phyloP scores from a whole-genome alignment of 2,888 invertebrate genomes.

The Tachystola acroxantha region DNA sequence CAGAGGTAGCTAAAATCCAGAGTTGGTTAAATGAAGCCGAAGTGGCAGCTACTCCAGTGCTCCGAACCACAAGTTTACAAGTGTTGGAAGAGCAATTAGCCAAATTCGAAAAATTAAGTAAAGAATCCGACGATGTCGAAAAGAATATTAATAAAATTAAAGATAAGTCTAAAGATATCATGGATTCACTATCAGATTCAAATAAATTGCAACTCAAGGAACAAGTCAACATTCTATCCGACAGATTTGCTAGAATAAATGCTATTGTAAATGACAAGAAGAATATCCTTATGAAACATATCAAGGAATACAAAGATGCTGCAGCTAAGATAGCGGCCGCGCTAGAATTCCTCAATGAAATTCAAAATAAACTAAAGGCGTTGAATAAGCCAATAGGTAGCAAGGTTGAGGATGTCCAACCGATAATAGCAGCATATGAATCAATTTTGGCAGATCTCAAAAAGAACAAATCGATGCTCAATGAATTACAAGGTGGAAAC shows the following conservation, averaged over 20 bases:
- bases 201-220: conserved; percentile 91
- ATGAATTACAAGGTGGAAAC: conserved; percentile 86
- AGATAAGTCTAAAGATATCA: conserved; percentile 88
- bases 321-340: conserved; percentile 89
- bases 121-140: conserved; percentile 84
- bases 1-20: conserved; percentile 87
- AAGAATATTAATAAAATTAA: conserved; percentile 85
- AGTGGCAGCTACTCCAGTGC: conserved; percentile 88
- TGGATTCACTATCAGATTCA: conserved; percentile 89
- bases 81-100: conserved; percentile 91
- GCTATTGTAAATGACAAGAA: conserved; percentile 87
- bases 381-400: conserved; percentile 92
- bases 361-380: conserved; percentile 90
- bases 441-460: conserved; percentile 87
- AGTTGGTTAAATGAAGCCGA: conserved; percentile 95
- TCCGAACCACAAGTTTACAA: conserved; percentile 88
- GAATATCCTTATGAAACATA: conserved; percentile 84
- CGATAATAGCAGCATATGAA: conserved; percentile 87
- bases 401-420: conserved; percentile 92
- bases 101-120: conserved; percentile 89
- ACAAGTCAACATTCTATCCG: conserved; percentile 86
- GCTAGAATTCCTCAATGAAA: conserved; percentile 86
- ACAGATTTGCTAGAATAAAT: conserved; percentile 86
- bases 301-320: conserved; percentile 89
- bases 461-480: conserved; percentile 86